Conservation (phyloP, 2,888 invertebrate species). For the Polyommatus iphigenia region DNA sequence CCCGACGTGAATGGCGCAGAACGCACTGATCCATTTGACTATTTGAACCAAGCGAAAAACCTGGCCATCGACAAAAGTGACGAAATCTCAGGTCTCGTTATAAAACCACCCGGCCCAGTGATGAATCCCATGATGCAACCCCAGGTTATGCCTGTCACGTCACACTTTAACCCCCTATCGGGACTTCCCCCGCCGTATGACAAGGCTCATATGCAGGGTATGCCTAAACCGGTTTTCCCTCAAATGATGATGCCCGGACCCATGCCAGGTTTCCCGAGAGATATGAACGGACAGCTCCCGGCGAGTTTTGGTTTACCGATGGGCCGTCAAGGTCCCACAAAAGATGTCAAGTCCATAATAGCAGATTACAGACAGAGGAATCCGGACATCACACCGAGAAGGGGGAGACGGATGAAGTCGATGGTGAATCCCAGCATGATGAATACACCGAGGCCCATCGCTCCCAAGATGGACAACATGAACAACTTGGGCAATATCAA, state of each 20-base stretch:
- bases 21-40: slow-evolving; percentile 66
- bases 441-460: slow-evolving; percentile 67
- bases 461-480: slow-evolving; percentile 66
- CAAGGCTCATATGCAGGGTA: slow-evolving; percentile 67
- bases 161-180: slow-evolving; percentile 67
- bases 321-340: slow-evolving; percentile 87
- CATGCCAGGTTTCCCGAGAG: slow-evolving; percentile 66
- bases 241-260: slow-evolving; percentile 62
- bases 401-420: slow-evolving; percentile 83
- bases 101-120: slow-evolving; percentile 65
- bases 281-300: slow-evolving; percentile 81
- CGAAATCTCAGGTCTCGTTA: slow-evolving; percentile 68
- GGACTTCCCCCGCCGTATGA: slow-evolving; percentile 73
- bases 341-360: slow-evolving; percentile 90
- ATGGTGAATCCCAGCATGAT: slow-evolving; percentile 72
- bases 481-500: slow-evolving; percentile 59
- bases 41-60: slow-evolving; percentile 68
- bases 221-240: slow-evolving; percentile 70
- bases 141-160: slow-evolving; percentile 62
- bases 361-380: slow-evolving; percentile 89
- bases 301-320: slow-evolving; percentile 73
- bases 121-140: slow-evolving; percentile 63
- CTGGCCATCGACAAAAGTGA: slow-evolving; percentile 74
- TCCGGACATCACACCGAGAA: slow-evolving; percentile 85
- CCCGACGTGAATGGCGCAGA: slow-evolving; percentile 66